Base-by-base conservation (phyloP, 2,888 invertebrate genomes). In the Andrena praecox region DNA sequence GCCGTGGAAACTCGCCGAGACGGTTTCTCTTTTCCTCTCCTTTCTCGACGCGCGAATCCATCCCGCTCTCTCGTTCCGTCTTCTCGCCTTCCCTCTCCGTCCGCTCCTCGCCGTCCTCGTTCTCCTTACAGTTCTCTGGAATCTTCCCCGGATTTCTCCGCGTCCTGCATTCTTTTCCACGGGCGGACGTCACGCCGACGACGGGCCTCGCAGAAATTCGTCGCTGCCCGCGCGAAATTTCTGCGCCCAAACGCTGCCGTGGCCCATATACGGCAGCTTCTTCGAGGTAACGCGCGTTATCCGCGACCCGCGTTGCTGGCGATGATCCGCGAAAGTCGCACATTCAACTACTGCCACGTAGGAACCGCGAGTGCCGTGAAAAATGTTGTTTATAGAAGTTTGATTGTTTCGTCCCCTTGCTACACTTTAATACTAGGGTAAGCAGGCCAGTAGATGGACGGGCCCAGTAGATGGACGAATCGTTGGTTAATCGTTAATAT, bases 81-180 rank as follows among this genome's bases (percentile, higher is more conserved):
- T 42, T 42, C 16, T 16, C 42, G 0, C 42, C 4, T 42, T 42
- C 62, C 67, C 42, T 62, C 78, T 29, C 75, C 24, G 72, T 66
- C 75, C 62, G 54, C n/a, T 42, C 48, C 80, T 59, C 83, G 48
- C 66, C 74, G 72, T 82, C 77, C 82, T 69, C 82, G 59, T 75
- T 78, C 76, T 75, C 69, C 76, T 82, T 74, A 63, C 80, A 42
- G 42, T 42, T 50, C 76, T 63, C 60, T 72, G 69, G 73, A 73
- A 76, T 79, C 79, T 79, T 66, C 73, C 68, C 68, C 48, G 35
- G 24, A 78, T 84, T 78, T 84, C 78, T 70, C 76, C 73, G 69
- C 67, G 60, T 62, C 69, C 77, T 64, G 69, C 80, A 69, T 77
- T 75, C 80, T 82, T 75, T 63, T 72, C 64, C 29, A 27, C 70